Evolutionary conservation across 2,888 invertebrate genomes (phyloP), one percentile per base, ranked within the genome.

Genomic region (Dryobota labecula): DNA sequence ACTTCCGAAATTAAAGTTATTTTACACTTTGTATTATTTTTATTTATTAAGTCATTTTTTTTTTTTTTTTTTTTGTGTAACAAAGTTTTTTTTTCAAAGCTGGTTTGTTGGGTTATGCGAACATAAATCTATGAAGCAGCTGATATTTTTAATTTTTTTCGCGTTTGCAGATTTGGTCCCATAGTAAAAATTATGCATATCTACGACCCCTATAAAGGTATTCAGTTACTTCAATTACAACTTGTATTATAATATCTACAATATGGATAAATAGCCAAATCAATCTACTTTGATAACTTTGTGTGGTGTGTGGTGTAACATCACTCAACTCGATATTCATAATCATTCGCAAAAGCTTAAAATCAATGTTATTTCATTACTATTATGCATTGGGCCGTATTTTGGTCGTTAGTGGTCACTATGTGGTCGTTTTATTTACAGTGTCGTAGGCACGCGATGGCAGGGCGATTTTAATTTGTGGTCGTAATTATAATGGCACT

Each of bases 361-460:
- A 69, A 64, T 30, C 81, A 64, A 51, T 70, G 20, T 54, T 2
- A 41, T 13, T 9, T 47, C 51, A 69, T 51, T 64, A 64, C 54
- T 43, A 56, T 43, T 45, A 65, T 24, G 20, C 65, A 62, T 2
- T 54, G 45, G 11, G 27, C 47, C 56, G 18, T n/a, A 41, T 30
- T 51, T 15, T 51, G 61, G 38, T 78, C 73, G 41, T 82, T 78
- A 82, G 83, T 62, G 61, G 72, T 51, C 51, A 11, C 30, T 11
- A 11, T 38, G 53, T 76, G 67, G 79, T 73, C 30, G 47, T 62
- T 73, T 62, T 65, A 73, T 61, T 56, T 30, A 61, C 78, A 24
- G 49, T 45, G n/a, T 65, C 43, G 38, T 58, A 20, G 20, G 68
- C 83, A 80, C 83, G 79, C 79, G 36, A 82, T 69, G n/a, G 41